Evolutionary conservation across 2,888 invertebrate species (phyloP).

Genomic region (Rotaria macrura): DNA sequence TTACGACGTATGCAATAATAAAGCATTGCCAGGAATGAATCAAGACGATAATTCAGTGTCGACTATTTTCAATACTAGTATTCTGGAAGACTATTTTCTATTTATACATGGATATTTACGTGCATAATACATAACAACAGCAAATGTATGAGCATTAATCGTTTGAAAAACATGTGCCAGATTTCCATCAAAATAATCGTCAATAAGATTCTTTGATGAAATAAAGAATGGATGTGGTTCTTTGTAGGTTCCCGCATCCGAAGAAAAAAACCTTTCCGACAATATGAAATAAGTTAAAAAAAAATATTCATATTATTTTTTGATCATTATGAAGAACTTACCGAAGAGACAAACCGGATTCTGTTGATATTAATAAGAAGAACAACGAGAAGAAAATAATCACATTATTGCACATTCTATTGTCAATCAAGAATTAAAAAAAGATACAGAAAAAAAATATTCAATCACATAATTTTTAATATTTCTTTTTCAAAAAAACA

Average conservation of each 20-base stretch:
- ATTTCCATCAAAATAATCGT: slow-evolving; percentile 10
- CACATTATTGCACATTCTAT: not conserved
- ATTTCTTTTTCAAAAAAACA: not conserved
- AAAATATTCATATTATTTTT: no score
- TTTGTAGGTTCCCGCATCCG: not conserved
- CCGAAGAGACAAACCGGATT: not conserved
- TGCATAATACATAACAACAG: slow-evolving; percentile 8
- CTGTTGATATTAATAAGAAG: not conserved
- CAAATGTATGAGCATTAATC: not conserved
- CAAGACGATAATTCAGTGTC: no score
- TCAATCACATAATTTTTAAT: not conserved
- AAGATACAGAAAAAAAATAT: not conserved
- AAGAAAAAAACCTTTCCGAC: not conserved
- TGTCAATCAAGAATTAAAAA: not conserved
- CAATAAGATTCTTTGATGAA: not conserved
- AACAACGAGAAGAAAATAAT: not conserved
- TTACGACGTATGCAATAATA: no score
- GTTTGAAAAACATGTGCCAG: not conserved
- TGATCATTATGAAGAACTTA: not conserved
- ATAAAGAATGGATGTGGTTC: not conserved
- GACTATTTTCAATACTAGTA: no score
- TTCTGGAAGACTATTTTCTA: no score
- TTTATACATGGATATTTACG: not conserved
- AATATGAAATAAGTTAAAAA: no score
- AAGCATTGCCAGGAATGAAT: no score